These are phyloP conservation scores for Drosophila mayri DNA, from an alignment of 1,140 invertebrate species.

Conservation along the genomic window DNA sequence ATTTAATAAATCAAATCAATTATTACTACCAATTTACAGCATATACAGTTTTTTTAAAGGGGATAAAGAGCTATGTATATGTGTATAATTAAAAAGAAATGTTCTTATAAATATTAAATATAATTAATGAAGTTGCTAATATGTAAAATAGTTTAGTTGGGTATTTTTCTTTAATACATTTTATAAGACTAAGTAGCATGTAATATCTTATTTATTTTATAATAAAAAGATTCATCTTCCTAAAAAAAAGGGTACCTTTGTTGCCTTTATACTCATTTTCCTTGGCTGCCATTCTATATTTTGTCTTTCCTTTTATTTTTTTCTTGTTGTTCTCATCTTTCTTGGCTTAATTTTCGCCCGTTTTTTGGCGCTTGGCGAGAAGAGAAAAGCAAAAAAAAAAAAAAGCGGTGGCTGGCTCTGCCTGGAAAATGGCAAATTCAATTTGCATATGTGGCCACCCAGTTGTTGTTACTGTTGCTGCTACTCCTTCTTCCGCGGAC, in stretches of 20 bases:
- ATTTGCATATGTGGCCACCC: conserved; percentile 76
- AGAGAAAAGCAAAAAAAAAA: conserved; percentile 61
- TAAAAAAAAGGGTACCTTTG: conserved; percentile 9
- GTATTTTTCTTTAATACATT: too few species aligned
- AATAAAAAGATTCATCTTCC: not conserved
- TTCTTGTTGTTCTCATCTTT: conserved; percentile 46
- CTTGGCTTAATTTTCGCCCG: conserved; percentile 73
- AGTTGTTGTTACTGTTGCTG: conserved; percentile 7
- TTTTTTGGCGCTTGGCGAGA: conserved; percentile 66
- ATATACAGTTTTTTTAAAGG: too few species aligned
- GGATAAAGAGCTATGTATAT: too few species aligned
- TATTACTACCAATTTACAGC: too few species aligned
- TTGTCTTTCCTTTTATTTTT: conserved; percentile 20
- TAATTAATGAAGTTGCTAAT: too few species aligned
- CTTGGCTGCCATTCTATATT: conserved; percentile 26
- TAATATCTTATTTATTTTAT: too few species aligned
- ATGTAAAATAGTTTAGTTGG: too few species aligned
- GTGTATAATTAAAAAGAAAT: too few species aligned
- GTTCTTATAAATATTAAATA: too few species aligned
- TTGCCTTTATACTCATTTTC: not conserved
- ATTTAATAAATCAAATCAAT: too few species aligned
- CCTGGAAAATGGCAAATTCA: conserved; percentile 60
- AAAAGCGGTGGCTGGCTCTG: conserved; percentile 47
- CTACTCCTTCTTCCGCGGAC: not conserved
- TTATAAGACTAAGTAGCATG: too few species aligned